phyloP scores from a whole-genome alignment of 1,140 invertebrate species.

The Lucilia cuprina region DNA sequence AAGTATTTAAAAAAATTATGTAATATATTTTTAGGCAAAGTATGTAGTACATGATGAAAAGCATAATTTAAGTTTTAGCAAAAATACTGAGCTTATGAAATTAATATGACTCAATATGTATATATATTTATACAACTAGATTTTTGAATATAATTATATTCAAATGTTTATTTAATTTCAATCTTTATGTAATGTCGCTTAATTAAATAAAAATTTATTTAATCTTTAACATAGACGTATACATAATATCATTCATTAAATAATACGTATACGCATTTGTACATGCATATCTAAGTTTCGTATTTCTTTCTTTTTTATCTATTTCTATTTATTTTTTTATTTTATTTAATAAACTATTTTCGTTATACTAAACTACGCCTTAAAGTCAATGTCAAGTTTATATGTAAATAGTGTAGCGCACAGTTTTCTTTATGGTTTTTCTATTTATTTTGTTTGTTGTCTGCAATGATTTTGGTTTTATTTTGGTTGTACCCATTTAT shows the following conservation, averaged over 20 bases:
- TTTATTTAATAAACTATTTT: background rate
- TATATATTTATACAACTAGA: too few species aligned
- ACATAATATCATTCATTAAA: background rate
- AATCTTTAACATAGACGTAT: background rate
- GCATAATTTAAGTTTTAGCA: too few species aligned
- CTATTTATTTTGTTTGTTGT: background rate
- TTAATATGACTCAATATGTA: too few species aligned
- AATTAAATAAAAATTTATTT: too few species aligned
- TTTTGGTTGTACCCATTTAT: background rate
- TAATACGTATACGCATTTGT: background rate
- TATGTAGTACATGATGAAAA: too few species aligned
- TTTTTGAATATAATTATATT: too few species aligned
- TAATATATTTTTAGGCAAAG: too few species aligned
- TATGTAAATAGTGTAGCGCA: background rate
- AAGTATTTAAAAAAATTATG: too few species aligned
- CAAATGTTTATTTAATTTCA: too few species aligned
- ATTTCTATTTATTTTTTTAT: background rate
- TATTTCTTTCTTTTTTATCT: background rate
- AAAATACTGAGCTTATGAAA: too few species aligned
- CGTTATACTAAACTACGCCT: background rate
- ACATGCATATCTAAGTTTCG: background rate
- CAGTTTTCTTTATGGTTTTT: background rate
- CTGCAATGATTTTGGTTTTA: background rate
- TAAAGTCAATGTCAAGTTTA: slow-evolving; percentile 31
- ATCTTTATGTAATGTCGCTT: too few species aligned